Evolutionary conservation across 2,113 vertebrate species (phyloP).

Genomic region (Crotalus helleri): DNA sequence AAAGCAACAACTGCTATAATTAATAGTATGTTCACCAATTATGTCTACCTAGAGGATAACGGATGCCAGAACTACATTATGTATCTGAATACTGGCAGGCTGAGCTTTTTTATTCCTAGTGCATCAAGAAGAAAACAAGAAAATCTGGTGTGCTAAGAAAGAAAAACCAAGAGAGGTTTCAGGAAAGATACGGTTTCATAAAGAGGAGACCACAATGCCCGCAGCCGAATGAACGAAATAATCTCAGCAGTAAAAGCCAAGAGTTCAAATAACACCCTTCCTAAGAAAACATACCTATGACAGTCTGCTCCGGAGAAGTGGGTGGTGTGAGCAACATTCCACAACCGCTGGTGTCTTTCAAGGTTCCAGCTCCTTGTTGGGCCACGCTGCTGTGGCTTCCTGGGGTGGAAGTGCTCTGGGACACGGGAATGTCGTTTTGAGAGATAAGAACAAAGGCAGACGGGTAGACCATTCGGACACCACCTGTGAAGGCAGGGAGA

Average conservation of each 20-base stretch:
- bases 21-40: not conserved
- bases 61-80: not conserved
- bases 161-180: not conserved
- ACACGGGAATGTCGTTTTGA: constrained; percentile 88
- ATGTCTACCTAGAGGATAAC: not conserved
- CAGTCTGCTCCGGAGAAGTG: constrained; percentile 90
- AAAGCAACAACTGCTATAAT: not conserved
- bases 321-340: constrained; percentile 93
- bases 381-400: constrained; percentile 68
- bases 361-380: constrained; percentile 74
- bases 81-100: not conserved
- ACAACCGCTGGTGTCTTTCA: constrained; percentile 87
- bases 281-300: constrained; percentile 69
- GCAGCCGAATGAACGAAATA: not conserved
- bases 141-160: not conserved
- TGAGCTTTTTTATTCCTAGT: not conserved
- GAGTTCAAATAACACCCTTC: no score
- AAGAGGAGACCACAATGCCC: not conserved
- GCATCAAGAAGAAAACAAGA: not conserved
- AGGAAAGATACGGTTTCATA: not conserved
- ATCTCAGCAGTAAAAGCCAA: not conserved
- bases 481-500: constrained; percentile 71
- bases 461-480: constrained; percentile 96
- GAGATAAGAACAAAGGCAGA: constrained; percentile 94
- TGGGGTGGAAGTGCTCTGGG: constrained; percentile 74